Evolutionary conservation across 2,113 vertebrate genomes (phyloP).

Genomic region (Sinocyclocheilus maitianheensis): DNA sequence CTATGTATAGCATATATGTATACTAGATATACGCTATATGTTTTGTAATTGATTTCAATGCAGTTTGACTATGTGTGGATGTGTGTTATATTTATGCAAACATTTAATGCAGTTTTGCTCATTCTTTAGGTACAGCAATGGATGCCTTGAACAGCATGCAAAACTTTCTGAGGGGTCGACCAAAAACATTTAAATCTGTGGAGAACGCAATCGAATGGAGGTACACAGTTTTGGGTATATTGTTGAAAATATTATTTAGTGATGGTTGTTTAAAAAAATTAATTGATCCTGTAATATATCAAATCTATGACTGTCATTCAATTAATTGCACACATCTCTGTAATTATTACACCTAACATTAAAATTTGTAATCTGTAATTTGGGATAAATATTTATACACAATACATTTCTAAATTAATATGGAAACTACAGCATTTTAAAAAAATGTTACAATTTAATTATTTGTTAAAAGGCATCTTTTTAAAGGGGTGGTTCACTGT

Average conservation of each 20-base stretch:
- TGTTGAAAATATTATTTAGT: not conserved
- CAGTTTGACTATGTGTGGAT: too few relatives aligned
- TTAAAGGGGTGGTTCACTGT: too few relatives aligned
- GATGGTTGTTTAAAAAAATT: not conserved
- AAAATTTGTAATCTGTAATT: not conserved
- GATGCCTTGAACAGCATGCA: conserved; percentile 99
- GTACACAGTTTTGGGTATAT: conserved; percentile 65
- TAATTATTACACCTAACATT: not conserved
- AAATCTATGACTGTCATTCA: not conserved
- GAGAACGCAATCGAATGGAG: conserved; percentile 99
- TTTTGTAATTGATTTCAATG: not conserved
- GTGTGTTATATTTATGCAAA: not conserved
- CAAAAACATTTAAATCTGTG: conserved; percentile 95
- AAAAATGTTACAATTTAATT: too few relatives aligned
- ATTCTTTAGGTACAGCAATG: conserved; percentile 90
- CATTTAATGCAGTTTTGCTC: not conserved
- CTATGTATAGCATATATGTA: too few relatives aligned
- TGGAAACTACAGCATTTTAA: too few relatives aligned
- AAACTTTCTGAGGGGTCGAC: conserved; percentile 96
- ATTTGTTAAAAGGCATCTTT: too few relatives aligned
- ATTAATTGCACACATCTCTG: not conserved
- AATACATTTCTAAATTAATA: too few relatives aligned
- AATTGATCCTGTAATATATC: not conserved
- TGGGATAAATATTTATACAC: too few relatives aligned
- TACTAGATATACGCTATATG: not conserved